Percentiles rank a stretch among this genome's conserved stretches.
Evolutionary conservation across 2,797 vertebrate genomes (phyloP).

Genomic region (Anabacerthia variegaticeps): DNA sequence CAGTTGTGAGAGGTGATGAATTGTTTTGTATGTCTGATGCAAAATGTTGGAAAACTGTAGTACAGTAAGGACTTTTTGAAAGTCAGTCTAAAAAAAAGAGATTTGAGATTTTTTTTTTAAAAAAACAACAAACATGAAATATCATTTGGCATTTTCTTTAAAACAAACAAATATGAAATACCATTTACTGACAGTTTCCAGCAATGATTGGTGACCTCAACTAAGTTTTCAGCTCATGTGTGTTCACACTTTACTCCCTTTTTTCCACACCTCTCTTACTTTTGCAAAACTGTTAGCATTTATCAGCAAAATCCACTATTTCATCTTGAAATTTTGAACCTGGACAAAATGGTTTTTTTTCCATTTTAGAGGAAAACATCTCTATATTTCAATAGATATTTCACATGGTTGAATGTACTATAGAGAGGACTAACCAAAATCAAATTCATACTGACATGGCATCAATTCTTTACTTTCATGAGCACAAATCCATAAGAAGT

Average conservation of each 20-base stretch:
- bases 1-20: neutral
- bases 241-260: neutral
- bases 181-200: neutral
- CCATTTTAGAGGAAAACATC: neutral
- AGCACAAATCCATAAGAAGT: neutral
- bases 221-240: neutral
- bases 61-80: neutral
- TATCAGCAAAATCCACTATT: neutral
- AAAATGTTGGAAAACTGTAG: neutral
- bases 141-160: neutral
- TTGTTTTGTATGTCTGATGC: neutral
- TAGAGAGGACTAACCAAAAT: neutral
- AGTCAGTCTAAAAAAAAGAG: neutral
- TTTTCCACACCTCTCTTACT: neutral
- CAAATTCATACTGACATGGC: neutral
- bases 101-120: neutral
- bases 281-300: neutral
- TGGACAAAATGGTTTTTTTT: accelerated
- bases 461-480: neutral
- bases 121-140: neutral
- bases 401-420: neutral
- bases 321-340: neutral
- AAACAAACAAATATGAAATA: neutral
- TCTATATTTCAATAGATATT: neutral
- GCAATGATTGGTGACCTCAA: neutral